These are phyloP conservation scores for Psittacula derbiana DNA, from an alignment of 2,797 vertebrate genomes.

Conservation along the genomic window DNA sequence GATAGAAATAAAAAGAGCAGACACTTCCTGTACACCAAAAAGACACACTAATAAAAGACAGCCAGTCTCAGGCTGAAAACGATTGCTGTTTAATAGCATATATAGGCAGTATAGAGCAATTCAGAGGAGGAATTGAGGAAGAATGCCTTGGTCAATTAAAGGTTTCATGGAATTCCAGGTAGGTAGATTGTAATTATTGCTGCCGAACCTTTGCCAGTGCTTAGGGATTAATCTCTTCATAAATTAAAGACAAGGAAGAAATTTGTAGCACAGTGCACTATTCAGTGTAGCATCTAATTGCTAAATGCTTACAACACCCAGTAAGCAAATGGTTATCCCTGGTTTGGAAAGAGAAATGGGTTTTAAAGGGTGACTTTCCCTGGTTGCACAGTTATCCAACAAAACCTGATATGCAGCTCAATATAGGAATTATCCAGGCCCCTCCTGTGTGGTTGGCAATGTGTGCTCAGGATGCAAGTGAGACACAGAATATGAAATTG, in stretches of 20 bases:
- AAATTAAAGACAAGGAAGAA: background rate
- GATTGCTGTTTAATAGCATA: background rate
- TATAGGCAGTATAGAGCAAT: background rate
- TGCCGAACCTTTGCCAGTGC: background rate
- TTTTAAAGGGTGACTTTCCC: background rate
- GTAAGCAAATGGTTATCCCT: background rate
- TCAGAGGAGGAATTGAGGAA: background rate
- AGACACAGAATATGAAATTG: background rate
- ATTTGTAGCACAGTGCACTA: background rate
- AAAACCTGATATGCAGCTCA: background rate
- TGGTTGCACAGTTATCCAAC: background rate
- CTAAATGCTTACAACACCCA: background rate
- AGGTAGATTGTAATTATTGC: background rate
- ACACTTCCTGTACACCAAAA: background rate
- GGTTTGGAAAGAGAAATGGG: background rate
- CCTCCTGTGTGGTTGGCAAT: background rate
- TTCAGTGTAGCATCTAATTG: background rate
- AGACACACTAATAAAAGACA: background rate
- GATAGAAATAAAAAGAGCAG: background rate
- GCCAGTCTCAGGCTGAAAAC: background rate
- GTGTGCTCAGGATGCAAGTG: background rate
- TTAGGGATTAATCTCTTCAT: background rate
- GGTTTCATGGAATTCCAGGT: background rate
- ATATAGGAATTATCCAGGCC: background rate
- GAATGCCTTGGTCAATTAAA: background rate